Percentiles rank a stretch among this genome's conserved stretches.
Conservation (phyloP, 2,797 vertebrate species). For the Karalla daura region DNA sequence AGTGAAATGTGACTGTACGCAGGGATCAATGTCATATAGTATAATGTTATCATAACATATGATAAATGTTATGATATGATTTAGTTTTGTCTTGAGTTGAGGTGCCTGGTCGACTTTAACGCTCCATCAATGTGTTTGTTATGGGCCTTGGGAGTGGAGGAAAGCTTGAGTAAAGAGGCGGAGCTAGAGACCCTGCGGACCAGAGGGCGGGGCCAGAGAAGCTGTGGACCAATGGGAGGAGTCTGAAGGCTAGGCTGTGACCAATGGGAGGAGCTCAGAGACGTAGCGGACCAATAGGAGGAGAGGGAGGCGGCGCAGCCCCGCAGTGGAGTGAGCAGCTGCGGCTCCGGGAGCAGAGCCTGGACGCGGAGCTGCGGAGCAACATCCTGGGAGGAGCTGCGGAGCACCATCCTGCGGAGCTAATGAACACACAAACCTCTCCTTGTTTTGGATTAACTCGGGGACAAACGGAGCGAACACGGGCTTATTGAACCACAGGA, state of each 20-base stretch:
- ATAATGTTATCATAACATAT: no score
- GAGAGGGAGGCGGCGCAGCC: conserved; percentile 77
- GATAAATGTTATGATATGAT: no score
- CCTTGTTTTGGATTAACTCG: conserved; percentile 79
- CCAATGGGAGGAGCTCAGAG: conserved; percentile 71
- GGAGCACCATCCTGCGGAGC: conserved; percentile 65
- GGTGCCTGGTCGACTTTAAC: background rate
- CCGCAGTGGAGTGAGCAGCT: conserved; percentile 67
- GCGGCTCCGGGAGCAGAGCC: conserved; percentile 65
- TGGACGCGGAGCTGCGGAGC: conserved; percentile 66
- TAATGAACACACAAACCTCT: conserved; percentile 68
- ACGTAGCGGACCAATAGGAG: conserved; percentile 70
- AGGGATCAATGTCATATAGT: no score
- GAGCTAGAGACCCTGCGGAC: conserved; percentile 68
- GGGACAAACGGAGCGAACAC: conserved; percentile 42
- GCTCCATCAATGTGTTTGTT: conserved; percentile 24
- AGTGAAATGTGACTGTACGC: no score
- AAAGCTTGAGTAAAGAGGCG: conserved; percentile 64
- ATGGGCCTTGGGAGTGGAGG: conserved; percentile 49
- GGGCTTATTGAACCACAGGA: conserved; percentile 27
- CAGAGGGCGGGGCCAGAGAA: no score
- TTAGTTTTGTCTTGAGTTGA: no score
- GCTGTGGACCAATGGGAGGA: no score
- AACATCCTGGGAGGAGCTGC: conserved; percentile 63
- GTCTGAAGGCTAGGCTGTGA: no score